Evolutionary conservation across 2,113 vertebrate genomes (phyloP).

Genomic region (Varanus salvator): DNA sequence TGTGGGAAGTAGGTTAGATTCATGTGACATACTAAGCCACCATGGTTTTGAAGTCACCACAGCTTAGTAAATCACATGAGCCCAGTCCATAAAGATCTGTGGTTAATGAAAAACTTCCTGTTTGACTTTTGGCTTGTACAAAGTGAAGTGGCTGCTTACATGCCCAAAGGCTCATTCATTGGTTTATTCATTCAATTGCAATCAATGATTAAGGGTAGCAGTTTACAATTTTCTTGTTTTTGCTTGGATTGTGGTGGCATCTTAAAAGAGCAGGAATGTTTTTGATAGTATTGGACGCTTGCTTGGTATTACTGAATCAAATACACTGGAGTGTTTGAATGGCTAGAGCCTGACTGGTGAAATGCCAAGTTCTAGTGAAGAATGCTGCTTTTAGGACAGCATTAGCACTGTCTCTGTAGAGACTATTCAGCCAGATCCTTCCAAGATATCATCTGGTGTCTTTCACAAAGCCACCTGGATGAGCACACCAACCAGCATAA

Average conservation of each 20-base stretch:
- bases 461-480: not conserved
- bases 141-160: not conserved
- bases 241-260: not conserved
- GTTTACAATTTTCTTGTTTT: not conserved
- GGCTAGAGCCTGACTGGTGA: not conserved
- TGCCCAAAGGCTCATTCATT: not conserved
- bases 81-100: not conserved
- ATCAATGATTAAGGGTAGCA: not conserved
- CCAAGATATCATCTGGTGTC: not conserved
- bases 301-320: not conserved
- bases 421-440: not conserved
- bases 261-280: not conserved
- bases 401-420: not conserved
- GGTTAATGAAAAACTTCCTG: not conserved
- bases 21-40: no score
- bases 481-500: not conserved
- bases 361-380: not conserved
- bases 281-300: not conserved
- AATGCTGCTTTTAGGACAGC: not conserved
- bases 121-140: not conserved
- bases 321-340: not conserved
- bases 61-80: no score
- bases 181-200: not conserved
- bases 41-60: no score
- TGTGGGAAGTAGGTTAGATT: no score